Evolutionary conservation across 2,797 vertebrate species (phyloP).

Genomic region (Alauda arvensis): DNA sequence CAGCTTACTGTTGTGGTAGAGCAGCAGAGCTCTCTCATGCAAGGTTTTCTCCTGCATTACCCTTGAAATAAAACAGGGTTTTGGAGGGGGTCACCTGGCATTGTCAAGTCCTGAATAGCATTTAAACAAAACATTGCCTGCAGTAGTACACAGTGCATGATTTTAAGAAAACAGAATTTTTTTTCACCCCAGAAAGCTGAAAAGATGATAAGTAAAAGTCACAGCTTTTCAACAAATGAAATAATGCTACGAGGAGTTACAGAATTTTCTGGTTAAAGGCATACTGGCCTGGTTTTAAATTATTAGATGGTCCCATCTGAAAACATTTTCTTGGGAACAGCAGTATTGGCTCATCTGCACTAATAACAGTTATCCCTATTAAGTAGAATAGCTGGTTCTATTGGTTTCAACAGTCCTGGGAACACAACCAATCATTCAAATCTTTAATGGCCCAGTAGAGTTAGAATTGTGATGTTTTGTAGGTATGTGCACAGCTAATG

Average conservation of each 20-base stretch:
- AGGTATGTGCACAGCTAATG: background rate
- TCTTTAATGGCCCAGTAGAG: background rate
- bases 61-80: background rate
- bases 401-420: background rate
- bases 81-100: background rate
- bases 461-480: background rate
- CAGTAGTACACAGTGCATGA: background rate
- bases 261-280: slow-evolving; percentile 1
- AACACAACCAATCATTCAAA: slow-evolving; percentile 22
- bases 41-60: background rate
- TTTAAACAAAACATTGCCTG: background rate
- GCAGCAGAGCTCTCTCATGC: background rate
- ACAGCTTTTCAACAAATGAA: background rate
- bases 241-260: background rate
- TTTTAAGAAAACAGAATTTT: background rate
- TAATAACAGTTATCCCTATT: background rate
- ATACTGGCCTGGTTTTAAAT: background rate
- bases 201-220: background rate
- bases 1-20: background rate
- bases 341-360: background rate
- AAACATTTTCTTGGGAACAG: slow-evolving; percentile 1
- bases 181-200: background rate
- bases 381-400: background rate
- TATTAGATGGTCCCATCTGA: background rate
- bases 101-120: background rate